Evolutionary conservation across 2,888 invertebrate species (phyloP), one percentile per base, ranked within the genome.

Genomic region (Baronia brevicornis): DNA sequence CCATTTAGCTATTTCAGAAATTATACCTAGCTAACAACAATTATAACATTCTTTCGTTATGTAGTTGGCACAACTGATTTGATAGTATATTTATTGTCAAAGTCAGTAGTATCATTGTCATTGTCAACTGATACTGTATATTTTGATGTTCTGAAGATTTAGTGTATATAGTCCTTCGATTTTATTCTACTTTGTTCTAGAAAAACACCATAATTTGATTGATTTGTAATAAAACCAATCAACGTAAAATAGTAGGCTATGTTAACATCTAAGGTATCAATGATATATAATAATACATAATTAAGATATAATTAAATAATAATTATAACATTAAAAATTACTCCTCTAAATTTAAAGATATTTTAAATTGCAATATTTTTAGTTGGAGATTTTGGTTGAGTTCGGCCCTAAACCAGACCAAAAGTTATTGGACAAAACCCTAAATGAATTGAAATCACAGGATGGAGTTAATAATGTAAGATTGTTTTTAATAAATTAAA

Each of bases 321-420:
- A 20, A 9, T 27, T 30, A 32, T 35, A 28, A 27, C 18, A 22
- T 8, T 22, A n/a, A 13, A 21, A 5, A 3, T 9, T 12, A 18
- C 8, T 14, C 6, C 26, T 26, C 30, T 28, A 30, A 14, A 28
- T 17, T 11, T 10, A 28, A 24, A 20, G 21, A 22, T 34, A 24
- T 24, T 18, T 9, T 20, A 15, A 13, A 12, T 20, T 15, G 6
- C 8, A 30, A 33, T 33, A 8, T 29, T 63, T 63, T 10, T 48
- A 80, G 80, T 34, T 80, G 4, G 80, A 80, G 55, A 64, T 80
- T 0, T 36, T 80, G 0, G 72, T 79, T 1, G 77, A 80, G 8
- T 60, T 80, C 4, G 78, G 74, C 0, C 33, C 49, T 0, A 58
- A 52, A 0, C 58, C 63, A 0, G 70, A 79, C 25, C 24, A 63